Percentiles rank a stretch among this genome's conserved stretches.
Evolutionary conservation across 2,888 invertebrate genomes (phyloP).

Genomic region (Linyphia triangularis): DNA sequence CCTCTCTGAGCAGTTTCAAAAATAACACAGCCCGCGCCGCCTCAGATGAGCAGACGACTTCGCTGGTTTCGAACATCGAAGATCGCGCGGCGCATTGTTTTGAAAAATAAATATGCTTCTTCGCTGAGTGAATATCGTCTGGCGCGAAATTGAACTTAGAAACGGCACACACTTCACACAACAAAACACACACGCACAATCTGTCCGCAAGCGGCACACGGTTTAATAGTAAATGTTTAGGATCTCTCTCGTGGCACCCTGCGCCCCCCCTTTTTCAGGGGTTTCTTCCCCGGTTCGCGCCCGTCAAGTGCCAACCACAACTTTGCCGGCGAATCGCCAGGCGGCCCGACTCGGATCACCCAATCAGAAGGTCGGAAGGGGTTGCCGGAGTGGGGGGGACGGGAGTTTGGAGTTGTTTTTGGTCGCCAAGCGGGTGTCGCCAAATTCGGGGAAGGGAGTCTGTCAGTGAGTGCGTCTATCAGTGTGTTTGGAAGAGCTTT

Average conservation of each 20-base stretch:
- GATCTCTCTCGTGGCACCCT: neutral
- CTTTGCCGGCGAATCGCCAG: conserved; percentile 74
- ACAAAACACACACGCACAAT: conserved; percentile 9
- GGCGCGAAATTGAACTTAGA: neutral
- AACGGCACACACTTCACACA: neutral
- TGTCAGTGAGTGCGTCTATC: conserved; percentile 60
- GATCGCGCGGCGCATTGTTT: conserved; percentile 35
- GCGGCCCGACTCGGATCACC: conserved; percentile 61
- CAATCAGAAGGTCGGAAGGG: conserved; percentile 48
- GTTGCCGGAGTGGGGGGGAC: conserved; percentile 24
- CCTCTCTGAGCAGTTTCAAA: conserved; percentile 18
- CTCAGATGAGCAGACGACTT: neutral
- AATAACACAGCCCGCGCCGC: conserved; percentile 19
- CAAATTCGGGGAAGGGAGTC: conserved; percentile 58
- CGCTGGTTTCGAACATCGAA: conserved; percentile 28
- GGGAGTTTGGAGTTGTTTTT: conserved; percentile 23
- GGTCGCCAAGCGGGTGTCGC: conserved; percentile 59
- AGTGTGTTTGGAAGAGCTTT: conserved; percentile 24
- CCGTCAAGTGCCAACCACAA: conserved; percentile 68
- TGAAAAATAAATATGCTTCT: neutral
- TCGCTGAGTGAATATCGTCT: neutral
- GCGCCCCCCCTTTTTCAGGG: conserved; percentile 41
- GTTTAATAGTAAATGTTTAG: too few relatives aligned
- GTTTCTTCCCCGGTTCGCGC: conserved; percentile 38
- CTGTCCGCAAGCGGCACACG: neutral